Base-by-base conservation (phyloP, 2,113 vertebrate species). In the Chionodraco myersi region DNA sequence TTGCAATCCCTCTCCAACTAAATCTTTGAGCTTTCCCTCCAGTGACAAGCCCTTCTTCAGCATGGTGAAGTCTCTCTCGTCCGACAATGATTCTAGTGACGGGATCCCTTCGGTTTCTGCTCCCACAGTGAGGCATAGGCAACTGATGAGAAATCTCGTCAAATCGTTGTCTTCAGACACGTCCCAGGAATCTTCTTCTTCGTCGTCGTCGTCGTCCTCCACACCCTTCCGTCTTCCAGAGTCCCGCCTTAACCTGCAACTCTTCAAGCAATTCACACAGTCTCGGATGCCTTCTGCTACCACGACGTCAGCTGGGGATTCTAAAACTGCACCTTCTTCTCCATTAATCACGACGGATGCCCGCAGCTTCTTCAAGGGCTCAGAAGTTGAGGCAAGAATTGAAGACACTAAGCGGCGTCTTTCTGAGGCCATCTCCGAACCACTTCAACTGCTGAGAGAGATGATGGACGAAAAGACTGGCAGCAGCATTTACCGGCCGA, bases 201-300 rank as follows among this genome's bases (percentile, higher is more conserved):
- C 26, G 2, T 26, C 96, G 93, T 73, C 88, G 0, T 68, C 88
- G 6, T 77, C 90, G 0, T 71, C 86, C 16, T 62, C 83, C 45
- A 34, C 69, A 41, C 92, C 95, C 77, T 92, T 93, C 75, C 96
- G 94, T 36, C 91, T 95, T 9, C 90, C 96, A 0, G 98, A 99
- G 79, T 95, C 98, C 0, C 97, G 97, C 72, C 95, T 99, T 75
- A 99, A 99, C 87, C 91, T 99, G 67, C 96, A 98, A 82, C 95
- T 99, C n/a, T 99, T 99, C 88, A 99, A 98, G 90, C 97, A 98
- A 86, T 97, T 99, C 90, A 96, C 97, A 14, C 97, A 99, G 52
- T 96, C 97, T 41, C 96, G 97, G 30, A 89, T 93, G 45, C 64
- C 85, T 0, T 67, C 88, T 79, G 91, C 95, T 4, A 34, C 75